Percentiles rank a stretch among this genome's conserved stretches.
Conservation (phyloP, 2,888 invertebrate species). For the Brachypalpus laphriformis region DNA sequence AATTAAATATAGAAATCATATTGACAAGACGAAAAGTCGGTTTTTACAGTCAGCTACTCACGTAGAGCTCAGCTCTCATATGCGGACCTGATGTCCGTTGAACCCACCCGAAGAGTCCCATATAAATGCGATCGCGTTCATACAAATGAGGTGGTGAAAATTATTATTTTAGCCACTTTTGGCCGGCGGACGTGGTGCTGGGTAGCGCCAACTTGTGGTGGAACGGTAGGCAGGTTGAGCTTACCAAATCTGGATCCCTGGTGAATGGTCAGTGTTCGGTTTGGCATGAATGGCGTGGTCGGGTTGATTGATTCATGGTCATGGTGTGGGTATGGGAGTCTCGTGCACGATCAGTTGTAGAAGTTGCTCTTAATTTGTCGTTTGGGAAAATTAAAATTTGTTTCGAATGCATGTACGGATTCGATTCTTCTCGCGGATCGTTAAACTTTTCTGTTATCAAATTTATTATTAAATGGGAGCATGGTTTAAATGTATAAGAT, state of each 20-base stretch:
- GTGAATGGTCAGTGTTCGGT: conserved; percentile 3
- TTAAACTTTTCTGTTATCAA: conserved; percentile 22
- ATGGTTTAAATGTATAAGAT: conserved; percentile 5
- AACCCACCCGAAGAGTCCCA: conserved; percentile 22
- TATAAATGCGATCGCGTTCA: conserved; percentile 21
- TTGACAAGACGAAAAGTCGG: conserved; percentile 38
- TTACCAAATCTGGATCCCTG: conserved; percentile 13
- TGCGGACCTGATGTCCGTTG: conserved; percentile 34
- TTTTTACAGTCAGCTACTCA: not conserved
- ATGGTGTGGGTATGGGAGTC: conserved; percentile 12
- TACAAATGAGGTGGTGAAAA: conserved; percentile 57
- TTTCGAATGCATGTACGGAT: conserved; percentile 3
- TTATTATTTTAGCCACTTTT: conserved; percentile 46
- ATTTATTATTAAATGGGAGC: conserved; percentile 4
- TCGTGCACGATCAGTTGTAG: not conserved
- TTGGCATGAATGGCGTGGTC: conserved; percentile 8
- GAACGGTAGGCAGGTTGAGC: not conserved
- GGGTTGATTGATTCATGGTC: conserved; percentile 54
- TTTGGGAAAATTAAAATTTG: conserved; percentile 39
- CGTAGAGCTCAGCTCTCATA: too few species aligned
- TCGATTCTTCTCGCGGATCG: not conserved
- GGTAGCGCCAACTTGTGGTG: conserved; percentile 17
- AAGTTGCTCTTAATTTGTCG: conserved; percentile 32
- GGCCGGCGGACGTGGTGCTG: conserved; percentile 1
- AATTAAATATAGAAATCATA: conserved; percentile 54